Conservation (phyloP, 2,888 invertebrate genomes). For the Eucera pruinosa region DNA sequence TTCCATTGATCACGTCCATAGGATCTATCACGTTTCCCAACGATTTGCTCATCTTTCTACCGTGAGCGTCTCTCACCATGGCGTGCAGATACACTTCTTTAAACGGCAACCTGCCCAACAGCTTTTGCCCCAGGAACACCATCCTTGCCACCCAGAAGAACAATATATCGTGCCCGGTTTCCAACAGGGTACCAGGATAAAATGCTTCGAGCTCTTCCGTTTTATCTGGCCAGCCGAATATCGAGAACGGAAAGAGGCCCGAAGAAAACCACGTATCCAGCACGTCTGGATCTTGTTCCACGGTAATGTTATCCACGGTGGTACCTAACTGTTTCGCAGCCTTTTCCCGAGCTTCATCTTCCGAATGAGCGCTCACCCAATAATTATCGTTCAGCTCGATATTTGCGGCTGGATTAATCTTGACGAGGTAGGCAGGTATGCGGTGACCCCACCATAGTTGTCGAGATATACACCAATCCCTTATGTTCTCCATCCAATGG, state of each 20-base stretch:
- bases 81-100: conserved; percentile 97
- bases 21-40: conserved; percentile 99
- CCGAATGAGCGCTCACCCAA: conserved; percentile 86
- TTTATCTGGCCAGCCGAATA: conserved; percentile 98
- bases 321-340: conserved; percentile 90
- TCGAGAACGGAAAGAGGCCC: conserved; percentile 97
- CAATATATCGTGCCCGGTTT: conserved; percentile 98
- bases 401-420: conserved; percentile 81
- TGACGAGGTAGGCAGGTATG: conserved; percentile 96
- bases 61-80: conserved; percentile 98
- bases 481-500: conserved; percentile 97
- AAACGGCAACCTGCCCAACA: conserved; percentile 97
- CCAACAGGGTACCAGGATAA: conserved; percentile 96
- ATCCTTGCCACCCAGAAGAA: conserved; percentile 99
- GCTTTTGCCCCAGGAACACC: conserved; percentile 97
- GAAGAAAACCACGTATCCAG: conserved; percentile 99
- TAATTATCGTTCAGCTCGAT: conserved; percentile 84
- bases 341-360: conserved; percentile 91
- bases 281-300: conserved; percentile 96
- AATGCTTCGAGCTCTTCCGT: conserved; percentile 90
- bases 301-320: conserved; percentile 85
- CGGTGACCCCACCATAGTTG: conserved; percentile 99
- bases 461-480: conserved; percentile 99
- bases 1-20: conserved; percentile 96
- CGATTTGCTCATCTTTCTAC: conserved; percentile 99